Evolutionary conservation across 2,888 invertebrate species (phyloP).

Genomic region (Brachylomia viminalis): DNA sequence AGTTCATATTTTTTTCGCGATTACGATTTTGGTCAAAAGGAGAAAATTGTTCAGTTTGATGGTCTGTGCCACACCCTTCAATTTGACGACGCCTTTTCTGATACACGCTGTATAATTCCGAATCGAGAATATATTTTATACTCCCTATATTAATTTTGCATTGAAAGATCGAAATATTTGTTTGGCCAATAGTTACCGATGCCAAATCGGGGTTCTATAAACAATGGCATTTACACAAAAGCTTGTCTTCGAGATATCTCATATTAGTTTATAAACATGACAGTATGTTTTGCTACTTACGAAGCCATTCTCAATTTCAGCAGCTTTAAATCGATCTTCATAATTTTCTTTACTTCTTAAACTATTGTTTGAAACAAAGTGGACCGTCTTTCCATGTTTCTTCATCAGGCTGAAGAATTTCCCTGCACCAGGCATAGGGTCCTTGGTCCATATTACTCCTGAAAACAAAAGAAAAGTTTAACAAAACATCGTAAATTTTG

Average conservation of each 20-base stretch:
- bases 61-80: too few species aligned
- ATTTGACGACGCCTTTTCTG: too few species aligned
- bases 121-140: not conserved
- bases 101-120: too few species aligned
- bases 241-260: not conserved
- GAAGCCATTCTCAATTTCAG: constrained; percentile 81
- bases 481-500: not conserved
- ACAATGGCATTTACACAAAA: not conserved
- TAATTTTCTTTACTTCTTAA: constrained; percentile 81
- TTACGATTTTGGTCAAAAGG: too few species aligned
- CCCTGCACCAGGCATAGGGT: constrained; percentile 82
- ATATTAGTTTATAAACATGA: not conserved
- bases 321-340: constrained; percentile 74
- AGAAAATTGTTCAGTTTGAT: too few species aligned
- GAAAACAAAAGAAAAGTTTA: constrained; percentile 48
- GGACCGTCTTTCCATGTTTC: constrained; percentile 86
- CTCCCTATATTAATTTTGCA: too few species aligned
- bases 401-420: constrained; percentile 86
- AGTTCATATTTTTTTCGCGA: too few species aligned
- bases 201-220: not conserved
- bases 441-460: constrained; percentile 89
- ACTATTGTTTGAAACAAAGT: constrained; percentile 90
- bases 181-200: not conserved
- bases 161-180: not conserved
- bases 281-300: constrained; percentile 74